A percentile compares a stretch with the other conserved stretches of the same genome.
Evolutionary conservation across 2,113 vertebrate species (phyloP).

Genomic region (Potamarius usumacintae): DNA sequence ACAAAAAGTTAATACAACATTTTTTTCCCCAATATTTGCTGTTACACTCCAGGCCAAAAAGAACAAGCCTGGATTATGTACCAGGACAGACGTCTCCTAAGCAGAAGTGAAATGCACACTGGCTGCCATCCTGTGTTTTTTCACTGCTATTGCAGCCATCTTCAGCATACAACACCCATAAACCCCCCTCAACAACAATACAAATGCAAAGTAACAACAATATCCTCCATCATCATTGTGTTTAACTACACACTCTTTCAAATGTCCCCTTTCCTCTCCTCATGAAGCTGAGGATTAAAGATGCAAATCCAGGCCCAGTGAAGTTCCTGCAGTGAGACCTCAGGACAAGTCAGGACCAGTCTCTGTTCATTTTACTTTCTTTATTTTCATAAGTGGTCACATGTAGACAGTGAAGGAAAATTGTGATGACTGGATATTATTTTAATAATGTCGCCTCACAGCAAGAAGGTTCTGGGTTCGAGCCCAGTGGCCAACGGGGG

Average conservation of each 20-base stretch:
- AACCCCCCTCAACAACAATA: not conserved
- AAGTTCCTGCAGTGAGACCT: not conserved
- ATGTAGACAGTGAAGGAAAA: not conserved
- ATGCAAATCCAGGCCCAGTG: not conserved
- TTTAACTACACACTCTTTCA: not conserved
- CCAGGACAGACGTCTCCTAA: not conserved
- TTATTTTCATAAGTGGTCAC: not conserved
- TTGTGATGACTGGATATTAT: not conserved
- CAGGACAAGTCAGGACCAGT: not conserved
- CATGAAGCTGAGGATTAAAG: not conserved
- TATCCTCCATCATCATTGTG: not conserved
- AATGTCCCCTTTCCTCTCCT: conserved; percentile 16
- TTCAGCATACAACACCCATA: not conserved
- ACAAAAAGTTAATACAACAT: not conserved
- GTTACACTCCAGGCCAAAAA: not conserved
- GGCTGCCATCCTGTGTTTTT: conserved; percentile 31
- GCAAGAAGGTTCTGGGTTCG: too few relatives aligned
- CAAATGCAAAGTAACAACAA: not conserved
- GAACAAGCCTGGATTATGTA: not conserved
- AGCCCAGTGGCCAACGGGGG: too few relatives aligned
- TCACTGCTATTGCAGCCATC: not conserved
- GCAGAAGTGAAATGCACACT: not conserved
- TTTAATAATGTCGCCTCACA: too few relatives aligned
- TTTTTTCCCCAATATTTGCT: not conserved
- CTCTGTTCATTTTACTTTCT: not conserved